These are phyloP conservation scores for Anastatus disparis DNA, from an alignment of 1,140 invertebrate genomes.

Conservation along the genomic window DNA sequence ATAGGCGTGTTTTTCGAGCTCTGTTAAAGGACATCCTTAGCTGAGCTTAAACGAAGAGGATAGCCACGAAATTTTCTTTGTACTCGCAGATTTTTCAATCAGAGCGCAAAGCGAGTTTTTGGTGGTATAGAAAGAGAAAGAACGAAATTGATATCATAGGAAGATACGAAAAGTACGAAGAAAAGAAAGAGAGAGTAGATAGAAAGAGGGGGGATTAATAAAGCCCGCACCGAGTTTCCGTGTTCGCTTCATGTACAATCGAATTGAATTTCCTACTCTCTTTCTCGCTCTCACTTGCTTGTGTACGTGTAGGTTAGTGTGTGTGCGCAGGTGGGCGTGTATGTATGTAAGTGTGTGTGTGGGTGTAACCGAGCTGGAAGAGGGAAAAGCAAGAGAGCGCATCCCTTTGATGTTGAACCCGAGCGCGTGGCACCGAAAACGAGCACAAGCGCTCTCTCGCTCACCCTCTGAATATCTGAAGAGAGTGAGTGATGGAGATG, in stretches of 20 bases:
- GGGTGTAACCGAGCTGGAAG: too few species aligned
- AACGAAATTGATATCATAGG: background rate
- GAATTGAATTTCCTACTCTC: slow-evolving; percentile 64
- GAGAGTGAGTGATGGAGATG: slow-evolving; percentile 23
- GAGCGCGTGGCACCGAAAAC: slow-evolving; percentile 39
- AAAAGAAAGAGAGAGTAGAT: background rate
- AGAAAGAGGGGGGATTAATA: slow-evolving; percentile 55
- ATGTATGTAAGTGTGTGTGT: slow-evolving; percentile 30
- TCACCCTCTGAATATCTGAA: too few species aligned
- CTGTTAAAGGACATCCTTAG: background rate
- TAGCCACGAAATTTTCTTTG: slow-evolving; percentile 26
- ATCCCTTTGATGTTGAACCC: slow-evolving; percentile 61
- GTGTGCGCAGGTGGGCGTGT: too few species aligned
- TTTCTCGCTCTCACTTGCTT: slow-evolving; percentile 45
- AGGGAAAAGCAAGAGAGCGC: slow-evolving; percentile 32
- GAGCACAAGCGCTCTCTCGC: slow-evolving; percentile 34
- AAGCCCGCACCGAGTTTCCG: slow-evolving; percentile 56
- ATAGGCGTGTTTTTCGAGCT: too few species aligned
- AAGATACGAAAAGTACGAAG: background rate
- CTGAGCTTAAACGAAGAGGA: background rate
- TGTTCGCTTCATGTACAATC: slow-evolving; percentile 60
- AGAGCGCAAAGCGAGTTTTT: slow-evolving; percentile 38
- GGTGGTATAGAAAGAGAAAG: background rate
- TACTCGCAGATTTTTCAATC: slow-evolving; percentile 57
- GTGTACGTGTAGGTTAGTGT: slow-evolving; percentile 41